Evolutionary conservation across 2,888 invertebrate genomes (phyloP).

Genomic region (Drosophila nr. fundita): DNA sequence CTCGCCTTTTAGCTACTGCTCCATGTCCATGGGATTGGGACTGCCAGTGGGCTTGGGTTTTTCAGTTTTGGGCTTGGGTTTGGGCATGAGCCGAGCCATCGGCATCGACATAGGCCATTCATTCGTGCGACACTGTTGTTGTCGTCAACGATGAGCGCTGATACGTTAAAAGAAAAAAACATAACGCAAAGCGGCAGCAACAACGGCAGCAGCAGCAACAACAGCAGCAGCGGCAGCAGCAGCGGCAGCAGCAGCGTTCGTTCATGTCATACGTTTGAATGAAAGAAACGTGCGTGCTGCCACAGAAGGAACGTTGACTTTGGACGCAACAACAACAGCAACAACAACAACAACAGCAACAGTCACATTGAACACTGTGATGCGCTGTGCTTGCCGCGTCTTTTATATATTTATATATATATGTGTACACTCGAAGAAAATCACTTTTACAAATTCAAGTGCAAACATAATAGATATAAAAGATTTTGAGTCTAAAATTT

Average conservation of each 20-base stretch:
- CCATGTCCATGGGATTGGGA: slow-evolving; percentile 61
- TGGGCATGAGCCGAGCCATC: slow-evolving; percentile 21
- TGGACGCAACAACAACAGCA: slow-evolving; percentile 52
- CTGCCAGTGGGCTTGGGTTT: slow-evolving; percentile 21
- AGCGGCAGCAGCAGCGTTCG: slow-evolving; percentile 52
- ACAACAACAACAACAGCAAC: neutral
- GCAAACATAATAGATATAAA: neutral
- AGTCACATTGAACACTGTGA: slow-evolving; percentile 15
- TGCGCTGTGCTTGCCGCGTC: slow-evolving; percentile 26
- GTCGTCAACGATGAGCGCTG: slow-evolving; percentile 77
- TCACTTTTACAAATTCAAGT: no score
- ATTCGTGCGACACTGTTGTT: slow-evolving; percentile 64
- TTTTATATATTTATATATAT: slow-evolving; percentile 19
- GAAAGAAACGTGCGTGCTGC: slow-evolving; percentile 83
- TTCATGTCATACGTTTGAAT: slow-evolving; percentile 74
- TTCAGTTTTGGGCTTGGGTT: slow-evolving; percentile 20
- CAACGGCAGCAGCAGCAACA: slow-evolving; percentile 40
- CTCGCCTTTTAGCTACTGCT: slow-evolving; percentile 55
- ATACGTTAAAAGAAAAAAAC: slow-evolving; percentile 66
- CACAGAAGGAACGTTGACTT: slow-evolving; percentile 84
- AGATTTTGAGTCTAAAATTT: no score
- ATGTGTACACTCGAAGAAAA: slow-evolving; percentile 1
- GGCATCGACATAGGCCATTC: slow-evolving; percentile 68
- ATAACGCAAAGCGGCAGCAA: slow-evolving; percentile 36
- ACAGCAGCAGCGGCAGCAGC: slow-evolving; percentile 39